phyloP scores from a whole-genome alignment of 92 coral and sea anemone genomes.

The Ricordea florida region DNA sequence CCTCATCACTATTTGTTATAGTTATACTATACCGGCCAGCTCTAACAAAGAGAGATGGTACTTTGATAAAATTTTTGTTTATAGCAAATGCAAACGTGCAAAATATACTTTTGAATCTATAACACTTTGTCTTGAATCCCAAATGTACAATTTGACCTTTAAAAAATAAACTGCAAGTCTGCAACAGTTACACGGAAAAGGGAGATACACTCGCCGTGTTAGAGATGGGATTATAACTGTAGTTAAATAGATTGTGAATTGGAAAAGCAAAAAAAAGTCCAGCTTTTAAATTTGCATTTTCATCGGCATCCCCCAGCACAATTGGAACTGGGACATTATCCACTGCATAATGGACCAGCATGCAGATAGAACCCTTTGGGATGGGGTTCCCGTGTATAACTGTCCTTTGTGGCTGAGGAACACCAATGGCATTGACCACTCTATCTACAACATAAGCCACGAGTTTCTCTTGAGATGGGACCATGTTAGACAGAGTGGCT shows the following conservation, averaged over 20 bases:
- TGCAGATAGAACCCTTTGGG: not conserved
- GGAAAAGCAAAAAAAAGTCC: not conserved
- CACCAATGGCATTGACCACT: too few species aligned
- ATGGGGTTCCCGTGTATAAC: not conserved
- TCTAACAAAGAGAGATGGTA: not conserved
- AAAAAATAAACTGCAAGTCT: not conserved
- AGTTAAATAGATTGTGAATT: not conserved
- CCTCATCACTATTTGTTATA: not conserved
- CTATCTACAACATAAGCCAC: too few species aligned
- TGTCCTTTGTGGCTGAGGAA: not conserved
- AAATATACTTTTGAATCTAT: not conserved
- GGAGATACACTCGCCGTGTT: not conserved
- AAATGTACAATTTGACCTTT: not conserved
- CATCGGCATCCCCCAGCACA: not conserved
- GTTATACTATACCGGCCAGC: not conserved
- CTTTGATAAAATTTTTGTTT: not conserved
- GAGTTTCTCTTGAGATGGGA: too few species aligned
- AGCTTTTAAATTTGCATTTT: not conserved
- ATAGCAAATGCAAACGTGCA: not conserved
- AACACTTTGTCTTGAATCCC: not conserved
- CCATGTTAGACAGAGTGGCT: too few species aligned
- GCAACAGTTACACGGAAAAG: not conserved
- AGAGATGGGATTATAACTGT: not conserved
- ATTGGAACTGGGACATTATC: not conserved
- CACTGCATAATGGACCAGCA: not conserved